These are phyloP conservation scores for Tetranychus truncatus DNA, from an alignment of 2,888 invertebrate genomes.

Conservation along the genomic window DNA sequence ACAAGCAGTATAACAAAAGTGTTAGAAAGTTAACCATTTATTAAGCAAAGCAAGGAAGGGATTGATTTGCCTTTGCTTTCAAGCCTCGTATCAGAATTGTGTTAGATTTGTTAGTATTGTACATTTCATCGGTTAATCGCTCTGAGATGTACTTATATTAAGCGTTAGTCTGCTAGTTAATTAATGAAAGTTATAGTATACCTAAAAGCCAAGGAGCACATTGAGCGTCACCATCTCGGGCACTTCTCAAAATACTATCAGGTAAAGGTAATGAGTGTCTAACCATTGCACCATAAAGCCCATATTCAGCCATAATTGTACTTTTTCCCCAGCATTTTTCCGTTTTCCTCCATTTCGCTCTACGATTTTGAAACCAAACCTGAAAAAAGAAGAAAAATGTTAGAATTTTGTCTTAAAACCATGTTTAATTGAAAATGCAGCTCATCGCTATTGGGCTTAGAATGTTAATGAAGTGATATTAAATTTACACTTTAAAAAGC, in stretches of 20 bases:
- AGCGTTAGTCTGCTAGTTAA: background rate
- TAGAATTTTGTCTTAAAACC: background rate
- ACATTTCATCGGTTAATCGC: no score
- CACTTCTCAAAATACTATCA: conserved; percentile 91
- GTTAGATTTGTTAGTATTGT: no score
- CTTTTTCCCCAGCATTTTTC: conserved; percentile 99
- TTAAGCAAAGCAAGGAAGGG: no score
- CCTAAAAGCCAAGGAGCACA: conserved; percentile 97
- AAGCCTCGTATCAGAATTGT: no score
- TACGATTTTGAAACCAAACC: conserved; percentile 98
- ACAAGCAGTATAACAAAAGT: no score
- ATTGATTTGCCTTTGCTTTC: no score
- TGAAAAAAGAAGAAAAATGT: conserved; percentile 32
- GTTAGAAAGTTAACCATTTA: no score
- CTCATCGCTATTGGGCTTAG: background rate
- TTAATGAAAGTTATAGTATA: conserved; percentile 36
- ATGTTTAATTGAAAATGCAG: no score
- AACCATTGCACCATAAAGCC: conserved; percentile 98
- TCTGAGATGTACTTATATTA: background rate
- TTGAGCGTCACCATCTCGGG: conserved; percentile 55
- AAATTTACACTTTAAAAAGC: no score
- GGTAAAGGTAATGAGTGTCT: conserved; percentile 93
- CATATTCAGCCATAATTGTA: conserved; percentile 96
- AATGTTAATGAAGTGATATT: background rate
- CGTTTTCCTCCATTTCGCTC: conserved; percentile 94